Evolutionary conservation across 2,797 vertebrate species (phyloP), one percentile per base, ranked within the genome.

Genomic region (Danio tinwini): DNA sequence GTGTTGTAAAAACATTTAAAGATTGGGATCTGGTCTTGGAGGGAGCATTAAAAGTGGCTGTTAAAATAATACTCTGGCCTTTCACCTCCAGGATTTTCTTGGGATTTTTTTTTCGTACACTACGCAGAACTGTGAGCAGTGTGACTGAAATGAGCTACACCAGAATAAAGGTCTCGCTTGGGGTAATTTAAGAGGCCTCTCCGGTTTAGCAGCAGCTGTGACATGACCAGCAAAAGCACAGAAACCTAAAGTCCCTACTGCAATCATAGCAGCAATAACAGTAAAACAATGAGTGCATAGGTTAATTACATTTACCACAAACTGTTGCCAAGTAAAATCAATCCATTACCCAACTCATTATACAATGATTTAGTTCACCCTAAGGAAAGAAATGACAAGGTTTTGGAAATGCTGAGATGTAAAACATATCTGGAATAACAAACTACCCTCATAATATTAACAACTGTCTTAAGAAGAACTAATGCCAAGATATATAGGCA

Each of bases 121-220:
- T 62, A 67, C 52, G 63, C 81, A 82, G 81, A 82, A 82, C 72
- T 83, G 81, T 49, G 52, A 79, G 75, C 19, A 56, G 85, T 71
- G 80, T 45, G 78, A 81, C 81, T 62, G 81, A 76, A 82, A 56
- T 81, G 65, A 55, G 82, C 83, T 63, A 11, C 83, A 74, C 82
- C 80, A 39, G 86, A 80, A 76, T 85, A 85, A 71, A 82, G 82
- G 81, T 86, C 82, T 85, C 45, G 78, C 84, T 53, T 83, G 68
- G 76, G 78, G 84, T 86, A 87, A 88, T 86, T 85, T 81, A 85
- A 90, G 84, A 86, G 76, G 37, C 82, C 64, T 65, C 71, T 72
- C 81, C 83, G 86, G 47, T 88, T 83, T 86, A 80, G 86, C 88
- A 90, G 77, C 88, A 90, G 87, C 89, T 89, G 88, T 82, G 80